Base-by-base conservation (phyloP, 2,888 invertebrate species). In the Rhaphigaster nebulosa region DNA sequence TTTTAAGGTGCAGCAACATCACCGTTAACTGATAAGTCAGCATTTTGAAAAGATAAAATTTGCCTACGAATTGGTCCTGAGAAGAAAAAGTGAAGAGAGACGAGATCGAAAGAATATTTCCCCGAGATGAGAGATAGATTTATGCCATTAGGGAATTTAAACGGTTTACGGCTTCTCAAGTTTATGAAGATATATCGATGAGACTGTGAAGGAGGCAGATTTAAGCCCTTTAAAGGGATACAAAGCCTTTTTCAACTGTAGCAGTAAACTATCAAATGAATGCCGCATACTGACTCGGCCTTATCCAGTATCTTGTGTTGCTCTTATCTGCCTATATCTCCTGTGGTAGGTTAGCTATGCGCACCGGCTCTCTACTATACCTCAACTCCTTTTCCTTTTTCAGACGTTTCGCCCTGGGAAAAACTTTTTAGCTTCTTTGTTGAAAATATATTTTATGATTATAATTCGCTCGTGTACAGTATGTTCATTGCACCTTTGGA, bases 331-430 rank as follows among this genome's bases (percentile, higher is more conserved):
- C 45, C 84, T 84, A 84, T 84, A 84, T 84, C 84, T 84, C 26
- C n/a, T n/a, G 45, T 84, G 84, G 84, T 84, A 84, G 84, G 84
- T 84, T 84, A 41, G 84, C 84, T 84, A 84, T 84, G 84, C 84
- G 84, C 41, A 20, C 23, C 26, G 84, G 45, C 45, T 84, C 84
- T 50, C 45, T 50, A n/a, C 84, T 84, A 84, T 84, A 41, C 45
- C 45, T 45, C 45, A 84, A n/a, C n/a, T 84, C 41, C 45, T 45
- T 45, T 84, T 84, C 84, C 84, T 84, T 84, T 84, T 84, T 84
- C 45, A 84, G 41, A n/a, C 45, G 45, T n/a, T 84, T 84, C n/a
- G 45, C 84, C 26, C n/a, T 50, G 41, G 84, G 84, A 50, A 84
- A 45, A 84, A 84, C 45, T 50, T 84, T 84, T 84, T 84, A 45